Evolutionary conservation across 92 coral and sea anemone genomes (phyloP), one percentile per base, ranked within the genome.

Genomic region (Phenganax subtilis): DNA sequence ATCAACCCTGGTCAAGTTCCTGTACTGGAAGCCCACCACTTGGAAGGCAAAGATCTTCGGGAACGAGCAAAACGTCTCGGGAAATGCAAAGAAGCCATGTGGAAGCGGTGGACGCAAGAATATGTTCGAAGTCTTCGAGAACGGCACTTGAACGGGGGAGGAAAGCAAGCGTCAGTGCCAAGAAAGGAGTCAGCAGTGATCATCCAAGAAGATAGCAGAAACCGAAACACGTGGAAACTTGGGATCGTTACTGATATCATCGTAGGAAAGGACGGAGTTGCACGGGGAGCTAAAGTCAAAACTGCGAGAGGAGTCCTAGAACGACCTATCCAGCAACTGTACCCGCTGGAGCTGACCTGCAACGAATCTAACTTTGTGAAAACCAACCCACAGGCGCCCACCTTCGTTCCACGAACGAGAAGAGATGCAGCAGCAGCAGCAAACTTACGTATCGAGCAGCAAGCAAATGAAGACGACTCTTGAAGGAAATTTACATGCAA

Each of bases 81-180:
- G 47, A 1, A 65, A 20, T 84, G 82, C 61, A 87, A 87, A 52
- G 85, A 87, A 12, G 87, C 80, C 1, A 75, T 87, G 12, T 85
- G 90, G 85, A 66, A 81, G 25, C 84, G 84, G 30, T 87, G 90
- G 87, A 53, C 77, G 58, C 57, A 80, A 9, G 88, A 87, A 74
- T 87, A 61, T n/a, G 81, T 59, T 37, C 81, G 61, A 12, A 53
- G 28, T 77, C 87, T 20, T 62, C 68, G 57, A 31, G 88, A 65
- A 85, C 84, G 66, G 55, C 85, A 25, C 90, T 75, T 62, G 10
- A 63, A 76, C 57, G 54, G 56, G 80, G 67, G 27, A 66, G 20
- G 8, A 31, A 59, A 12, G 71, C 72, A 52, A 57, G 65, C 81
- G 31, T 51, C 64, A 3, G 8, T 12, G 15, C 87, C 44, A 68